Base-by-base conservation (phyloP, 2,888 invertebrate genomes). In the Drosophila infuscata region DNA sequence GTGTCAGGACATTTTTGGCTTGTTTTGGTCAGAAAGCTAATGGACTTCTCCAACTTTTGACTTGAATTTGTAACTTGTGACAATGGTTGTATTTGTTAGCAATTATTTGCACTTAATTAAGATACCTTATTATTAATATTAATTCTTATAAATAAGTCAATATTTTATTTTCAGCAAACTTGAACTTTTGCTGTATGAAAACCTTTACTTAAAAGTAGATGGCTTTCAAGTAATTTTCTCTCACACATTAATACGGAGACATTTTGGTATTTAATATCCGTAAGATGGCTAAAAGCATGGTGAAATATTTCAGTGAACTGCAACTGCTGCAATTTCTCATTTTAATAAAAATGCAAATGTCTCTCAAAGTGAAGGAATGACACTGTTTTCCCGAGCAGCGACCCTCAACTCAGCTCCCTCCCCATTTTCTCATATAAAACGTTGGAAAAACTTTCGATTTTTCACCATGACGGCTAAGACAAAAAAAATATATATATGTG, bases 271-370 rank as follows among this genome's bases (percentile, higher is more conserved):
- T 43, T 74, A 59, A 62, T 63, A 74, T 63, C 64, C 60, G 54
- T 63, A 49, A 57, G 60, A 75, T 75, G 70, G 59, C 62, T 65
- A 36, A 67, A 32, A 59, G 46, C 41, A 52, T 49, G 46, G 54
- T 62, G 58, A 60, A 67, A 66, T 57, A 54, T 72, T 74, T 72
- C 88, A 72, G 69, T 69, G 79, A 80, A 73, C 81, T 77, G 78
- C 88, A 82, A 79, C 86, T 85, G 78, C 77, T 82, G 90, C 86
- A 90, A 83, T 81, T 88, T 86, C 74, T 89, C 74, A 87, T 87
- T 87, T 87, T 87, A 90, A 90, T 87, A 87, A 87, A 87, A 89
- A 87, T 90, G 90, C 90, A 87, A 90, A 87, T 90, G 82, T 76
- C 70, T 76, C 61, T 59, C 74, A 88, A 81, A 89, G 84, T 83